Conservation (phyloP, 2,797 vertebrate genomes). For the Sebastes jordani region DNA sequence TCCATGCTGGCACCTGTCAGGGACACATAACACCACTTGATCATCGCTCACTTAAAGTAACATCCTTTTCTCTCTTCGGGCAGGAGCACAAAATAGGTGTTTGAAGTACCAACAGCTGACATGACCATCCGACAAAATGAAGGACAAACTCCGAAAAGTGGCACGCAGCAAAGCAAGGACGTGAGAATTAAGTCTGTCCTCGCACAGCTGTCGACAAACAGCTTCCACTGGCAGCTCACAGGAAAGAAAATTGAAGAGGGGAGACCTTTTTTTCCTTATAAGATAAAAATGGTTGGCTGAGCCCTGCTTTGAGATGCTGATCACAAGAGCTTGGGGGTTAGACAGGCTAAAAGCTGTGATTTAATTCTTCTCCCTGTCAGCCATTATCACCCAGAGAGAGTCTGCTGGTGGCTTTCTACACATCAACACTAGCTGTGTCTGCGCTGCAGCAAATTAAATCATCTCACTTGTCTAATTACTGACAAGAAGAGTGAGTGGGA, state of each 20-base stretch:
- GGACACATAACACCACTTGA: constrained; percentile 49
- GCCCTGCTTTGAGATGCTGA: constrained; percentile 74
- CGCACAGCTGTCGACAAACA: constrained; percentile 37
- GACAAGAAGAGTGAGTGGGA: constrained; percentile 49
- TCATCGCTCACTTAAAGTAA: constrained; percentile 38
- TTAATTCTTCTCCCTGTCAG: constrained; percentile 67
- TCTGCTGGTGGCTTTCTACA: constrained; percentile 33
- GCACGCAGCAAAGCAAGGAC: constrained; percentile 48
- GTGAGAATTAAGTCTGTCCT: constrained; percentile 58
- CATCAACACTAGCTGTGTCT: constrained; percentile 49
- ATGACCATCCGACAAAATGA: constrained; percentile 33
- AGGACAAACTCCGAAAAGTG: constrained; percentile 54
- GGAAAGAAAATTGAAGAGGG: constrained; percentile 37
- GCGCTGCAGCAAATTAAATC: constrained; percentile 73
- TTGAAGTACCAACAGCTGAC: constrained; percentile 46
- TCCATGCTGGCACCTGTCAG: constrained; percentile 85
- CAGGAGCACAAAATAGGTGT: constrained; percentile 37
- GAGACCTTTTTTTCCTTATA: constrained; percentile 30
- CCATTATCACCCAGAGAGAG: constrained; percentile 59
- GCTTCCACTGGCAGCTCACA: constrained; percentile 38
- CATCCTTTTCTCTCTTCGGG: constrained; percentile 4
- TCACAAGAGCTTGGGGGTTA: constrained; percentile 57
- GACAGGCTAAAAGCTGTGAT: constrained; percentile 59
- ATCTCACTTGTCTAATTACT: constrained; percentile 72
- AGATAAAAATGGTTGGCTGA: constrained; percentile 47